Percentiles rank a stretch among this genome's conserved stretches.
Evolutionary conservation across 2,888 invertebrate species (phyloP).

Genomic region (Phalera bucephala): DNA sequence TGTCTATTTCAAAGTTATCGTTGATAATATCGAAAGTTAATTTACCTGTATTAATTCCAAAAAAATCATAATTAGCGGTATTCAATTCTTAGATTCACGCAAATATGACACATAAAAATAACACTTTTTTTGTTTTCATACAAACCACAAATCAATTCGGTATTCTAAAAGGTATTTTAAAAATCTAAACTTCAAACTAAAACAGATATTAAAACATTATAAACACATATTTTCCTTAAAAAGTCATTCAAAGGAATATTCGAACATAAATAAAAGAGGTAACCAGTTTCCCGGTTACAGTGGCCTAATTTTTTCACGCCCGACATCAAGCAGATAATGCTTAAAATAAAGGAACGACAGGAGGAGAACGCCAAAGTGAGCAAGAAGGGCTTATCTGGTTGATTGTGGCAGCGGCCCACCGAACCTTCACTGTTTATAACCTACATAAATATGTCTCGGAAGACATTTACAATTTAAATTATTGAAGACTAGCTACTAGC

Average conservation of each 20-base stretch:
- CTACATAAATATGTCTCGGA: constrained; percentile 34
- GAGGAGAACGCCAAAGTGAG: constrained; percentile 30
- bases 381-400: constrained; percentile 52
- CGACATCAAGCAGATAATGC: constrained; percentile 50
- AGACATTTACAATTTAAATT: constrained; percentile 29
- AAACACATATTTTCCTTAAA: not conserved
- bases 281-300: constrained; percentile 16
- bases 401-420: constrained; percentile 49
- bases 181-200: too few relatives aligned
- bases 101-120: too few relatives aligned
- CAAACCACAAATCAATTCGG: too few relatives aligned
- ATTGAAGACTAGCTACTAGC: constrained; percentile 20
- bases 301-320: constrained; percentile 32
- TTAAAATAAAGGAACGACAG: constrained; percentile 49
- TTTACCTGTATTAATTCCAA: too few relatives aligned
- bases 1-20: too few relatives aligned
- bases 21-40: too few relatives aligned
- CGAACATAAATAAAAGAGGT: constrained; percentile 25
- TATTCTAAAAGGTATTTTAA: too few relatives aligned
- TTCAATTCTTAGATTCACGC: too few relatives aligned
- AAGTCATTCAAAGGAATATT: constrained; percentile 11
- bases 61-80: too few relatives aligned
- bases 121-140: too few relatives aligned
- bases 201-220: too few relatives aligned
- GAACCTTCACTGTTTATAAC: constrained; percentile 44